Conservation (phyloP, 2,888 invertebrate genomes). For the Tetropium fuscum region DNA sequence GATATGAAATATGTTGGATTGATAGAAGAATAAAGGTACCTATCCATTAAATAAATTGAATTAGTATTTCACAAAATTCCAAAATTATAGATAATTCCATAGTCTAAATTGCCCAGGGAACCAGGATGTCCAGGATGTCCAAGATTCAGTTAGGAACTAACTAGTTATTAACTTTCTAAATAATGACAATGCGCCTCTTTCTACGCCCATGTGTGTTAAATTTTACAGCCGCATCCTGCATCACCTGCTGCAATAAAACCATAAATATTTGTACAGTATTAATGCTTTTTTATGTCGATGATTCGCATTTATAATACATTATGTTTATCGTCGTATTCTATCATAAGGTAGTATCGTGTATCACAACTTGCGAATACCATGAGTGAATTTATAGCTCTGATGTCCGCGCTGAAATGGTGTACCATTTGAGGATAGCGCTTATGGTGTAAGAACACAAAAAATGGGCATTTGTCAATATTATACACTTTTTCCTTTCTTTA, state of each 20-base stretch:
- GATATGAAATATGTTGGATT: too few species aligned
- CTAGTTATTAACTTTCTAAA: too few species aligned
- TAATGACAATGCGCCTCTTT: neutral
- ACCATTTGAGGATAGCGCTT: conserved; percentile 3
- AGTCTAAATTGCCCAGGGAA: too few species aligned
- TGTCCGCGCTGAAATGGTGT: conserved; percentile 1
- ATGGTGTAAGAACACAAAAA: too few species aligned
- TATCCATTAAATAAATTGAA: too few species aligned
- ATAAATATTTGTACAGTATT: conserved; percentile 66
- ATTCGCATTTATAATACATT: conserved; percentile 49
- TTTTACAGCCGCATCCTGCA: conserved; percentile 50
- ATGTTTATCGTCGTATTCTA: conserved; percentile 56
- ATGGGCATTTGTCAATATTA: too few species aligned
- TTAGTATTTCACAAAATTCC: too few species aligned
- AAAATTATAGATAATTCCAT: too few species aligned
- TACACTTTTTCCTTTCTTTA: too few species aligned
- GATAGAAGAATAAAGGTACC: too few species aligned
- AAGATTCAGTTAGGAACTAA: too few species aligned
- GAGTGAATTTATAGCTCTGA: conserved; percentile 28
- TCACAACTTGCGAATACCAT: conserved; percentile 40
- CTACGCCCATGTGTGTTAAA: conserved; percentile 27
- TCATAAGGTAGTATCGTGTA: conserved; percentile 45
- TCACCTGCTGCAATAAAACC: conserved; percentile 66
- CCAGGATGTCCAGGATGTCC: too few species aligned
- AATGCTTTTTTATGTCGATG: conserved; percentile 60